Conservation (phyloP, 2,888 invertebrate species). For the Orchestes rusci region DNA sequence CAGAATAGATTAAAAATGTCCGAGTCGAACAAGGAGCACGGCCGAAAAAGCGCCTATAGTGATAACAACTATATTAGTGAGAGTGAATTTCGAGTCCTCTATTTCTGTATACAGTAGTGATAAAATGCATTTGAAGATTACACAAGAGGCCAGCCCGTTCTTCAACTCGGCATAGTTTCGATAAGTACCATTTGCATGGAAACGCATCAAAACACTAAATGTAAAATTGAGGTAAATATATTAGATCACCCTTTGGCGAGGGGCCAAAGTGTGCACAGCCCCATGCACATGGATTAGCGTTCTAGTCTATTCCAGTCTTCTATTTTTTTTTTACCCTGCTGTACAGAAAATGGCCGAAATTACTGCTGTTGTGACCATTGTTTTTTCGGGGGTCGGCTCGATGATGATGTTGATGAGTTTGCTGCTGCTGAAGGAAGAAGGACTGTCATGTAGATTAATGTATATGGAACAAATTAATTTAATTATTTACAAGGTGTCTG, state of each 20-base stretch:
- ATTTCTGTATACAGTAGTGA: too few species aligned
- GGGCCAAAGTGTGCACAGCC: constrained; percentile 16
- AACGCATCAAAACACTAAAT: constrained; percentile 1
- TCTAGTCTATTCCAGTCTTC: constrained; percentile 22
- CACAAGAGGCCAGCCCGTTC: constrained; percentile 1
- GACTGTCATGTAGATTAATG: neutral
- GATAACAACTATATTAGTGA: neutral
- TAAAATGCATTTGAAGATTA: too few species aligned
- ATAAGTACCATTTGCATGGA: too few species aligned
- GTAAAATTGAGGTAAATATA: constrained; percentile 20
- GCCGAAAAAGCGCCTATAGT: neutral
- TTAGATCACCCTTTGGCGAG: constrained; percentile 19
- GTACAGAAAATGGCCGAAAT: constrained; percentile 11
- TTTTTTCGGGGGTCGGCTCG: constrained; percentile 16
- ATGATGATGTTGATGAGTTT: too few species aligned
- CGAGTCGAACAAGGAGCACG: constrained; percentile 4
- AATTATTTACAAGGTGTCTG: too few species aligned
- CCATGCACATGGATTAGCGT: constrained; percentile 19
- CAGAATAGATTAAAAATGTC: neutral
- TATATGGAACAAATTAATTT: neutral
- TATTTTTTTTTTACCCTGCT: constrained; percentile 23
- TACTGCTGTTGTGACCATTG: constrained; percentile 20
- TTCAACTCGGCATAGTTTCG: too few species aligned
- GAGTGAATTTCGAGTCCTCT: too few species aligned
- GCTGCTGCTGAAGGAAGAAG: too few species aligned